These are phyloP conservation scores for Brenthis hecate DNA, from an alignment of 2,888 invertebrate species.

Conservation along the genomic window DNA sequence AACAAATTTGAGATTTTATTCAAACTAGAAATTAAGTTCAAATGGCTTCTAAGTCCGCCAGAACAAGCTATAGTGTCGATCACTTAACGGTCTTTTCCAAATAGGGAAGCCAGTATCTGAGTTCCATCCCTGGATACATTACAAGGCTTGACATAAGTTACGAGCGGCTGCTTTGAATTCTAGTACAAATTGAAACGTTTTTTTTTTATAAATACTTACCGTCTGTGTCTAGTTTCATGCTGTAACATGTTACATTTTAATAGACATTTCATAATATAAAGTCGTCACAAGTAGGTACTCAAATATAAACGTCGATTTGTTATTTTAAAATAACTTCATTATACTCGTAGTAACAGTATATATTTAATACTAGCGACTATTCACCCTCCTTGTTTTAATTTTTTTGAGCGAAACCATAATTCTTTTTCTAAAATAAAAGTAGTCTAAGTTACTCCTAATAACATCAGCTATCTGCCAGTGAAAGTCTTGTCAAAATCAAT, in stretches of 20 bases:
- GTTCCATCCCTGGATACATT: constrained; percentile 23
- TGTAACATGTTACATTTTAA: background rate
- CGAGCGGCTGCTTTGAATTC: constrained; percentile 5
- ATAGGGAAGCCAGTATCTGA: constrained; percentile 21
- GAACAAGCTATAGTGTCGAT: constrained; percentile 24
- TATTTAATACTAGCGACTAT: too few relatives aligned
- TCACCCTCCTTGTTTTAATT: too few relatives aligned
- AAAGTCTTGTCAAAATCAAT: too few relatives aligned
- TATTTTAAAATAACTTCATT: too few relatives aligned
- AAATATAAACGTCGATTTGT: too few relatives aligned
- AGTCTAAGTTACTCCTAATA: too few relatives aligned
- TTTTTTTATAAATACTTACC: constrained; percentile 1
- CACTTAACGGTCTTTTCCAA: constrained; percentile 31
- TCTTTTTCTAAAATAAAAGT: too few relatives aligned
- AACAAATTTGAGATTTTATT: too few relatives aligned
- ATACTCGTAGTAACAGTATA: too few relatives aligned
- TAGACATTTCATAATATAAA: background rate
- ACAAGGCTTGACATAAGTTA: constrained; percentile 20
- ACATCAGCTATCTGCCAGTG: too few relatives aligned
- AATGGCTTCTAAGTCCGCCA: background rate
- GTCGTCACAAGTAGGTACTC: too few relatives aligned
- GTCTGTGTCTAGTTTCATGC: background rate
- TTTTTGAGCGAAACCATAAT: too few relatives aligned
- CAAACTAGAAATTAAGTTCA: background rate
- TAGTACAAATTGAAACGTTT: constrained; percentile 19